Evolutionary conservation across 2,888 invertebrate species (phyloP), one percentile per base, ranked within the genome.

Genomic region (Epicampocera succincta): DNA sequence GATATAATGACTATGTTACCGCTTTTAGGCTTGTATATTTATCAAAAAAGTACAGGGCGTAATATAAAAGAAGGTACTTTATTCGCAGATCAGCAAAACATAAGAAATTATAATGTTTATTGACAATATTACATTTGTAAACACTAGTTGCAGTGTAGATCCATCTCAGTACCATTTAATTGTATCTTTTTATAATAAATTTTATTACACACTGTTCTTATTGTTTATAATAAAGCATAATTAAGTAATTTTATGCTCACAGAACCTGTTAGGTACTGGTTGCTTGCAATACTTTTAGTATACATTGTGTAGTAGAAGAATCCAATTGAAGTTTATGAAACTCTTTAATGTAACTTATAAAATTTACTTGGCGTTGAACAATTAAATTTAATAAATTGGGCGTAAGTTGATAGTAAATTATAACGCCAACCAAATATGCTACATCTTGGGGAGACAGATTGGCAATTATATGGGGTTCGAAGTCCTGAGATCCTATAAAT

Each of bases 1-100:
- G 98, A 98, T 17, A 94, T 97, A 56, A 97, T 98, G 96, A 98
- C 98, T 0, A 98, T 98, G 0, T 89, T 98, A 25, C 98, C 98
- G 0, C 92, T 98, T 87, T 91, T 94, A 13, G 88, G 92, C 46
- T 91, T 94, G 68, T 94, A 90, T 87, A 88, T 94, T 1, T 90
- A 87, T 72, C 87, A 89, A 19, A 87, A 88, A 48, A 84, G 84
- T 46, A 80, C 52, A 2, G 84, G 75, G 5, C 83, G 84, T 40
- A 78, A 73, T 52, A 74, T 85, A 5, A 85, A 85, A 42, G 82
- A 85, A 11, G 86, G 85, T 8, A 1, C 69, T 38, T 25, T 74
- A 13, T 4, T 65, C 1, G 83, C 81, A 12, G 63, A 75, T 33
- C 71, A 76, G 13, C 66, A 77, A 73, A 42, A 6, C 19, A 60